Evolutionary conservation across 2,888 invertebrate genomes (phyloP).

Genomic region (Drosophila helvetica): DNA sequence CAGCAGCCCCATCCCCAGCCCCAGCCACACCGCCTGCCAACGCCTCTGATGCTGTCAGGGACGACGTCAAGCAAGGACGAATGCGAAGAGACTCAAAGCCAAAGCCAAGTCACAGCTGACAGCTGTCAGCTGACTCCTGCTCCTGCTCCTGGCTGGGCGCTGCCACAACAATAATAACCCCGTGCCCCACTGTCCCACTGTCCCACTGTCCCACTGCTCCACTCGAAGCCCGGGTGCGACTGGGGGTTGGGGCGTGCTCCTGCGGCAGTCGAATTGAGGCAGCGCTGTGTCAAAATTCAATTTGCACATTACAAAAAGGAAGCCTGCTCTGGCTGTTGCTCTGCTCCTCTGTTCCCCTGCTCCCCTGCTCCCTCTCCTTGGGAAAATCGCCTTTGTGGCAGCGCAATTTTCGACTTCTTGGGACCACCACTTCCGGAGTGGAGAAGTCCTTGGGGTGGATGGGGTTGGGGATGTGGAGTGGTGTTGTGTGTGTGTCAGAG

Average conservation of each 20-base stretch:
- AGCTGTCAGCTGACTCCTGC: slow-evolving; percentile 41
- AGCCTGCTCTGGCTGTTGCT: neutral
- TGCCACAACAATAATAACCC: slow-evolving; percentile 8
- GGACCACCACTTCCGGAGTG: slow-evolving; percentile 29
- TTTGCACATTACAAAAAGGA: slow-evolving; percentile 68
- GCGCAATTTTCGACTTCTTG: slow-evolving; percentile 37
- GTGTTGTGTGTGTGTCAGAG: neutral
- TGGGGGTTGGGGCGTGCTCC: neutral
- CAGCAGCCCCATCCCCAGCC: too few species aligned
- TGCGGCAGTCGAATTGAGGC: slow-evolving; percentile 40
- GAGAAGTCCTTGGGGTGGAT: slow-evolving; percentile 8
- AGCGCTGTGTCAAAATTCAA: slow-evolving; percentile 74
- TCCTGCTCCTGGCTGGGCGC: slow-evolving; percentile 5
- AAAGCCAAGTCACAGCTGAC: slow-evolving; percentile 45
- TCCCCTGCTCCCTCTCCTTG: neutral
- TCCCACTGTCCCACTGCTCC: neutral
- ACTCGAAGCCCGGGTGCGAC: neutral
- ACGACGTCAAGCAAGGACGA: slow-evolving; percentile 12
- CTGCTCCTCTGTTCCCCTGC: neutral
- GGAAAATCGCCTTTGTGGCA: slow-evolving; percentile 23
- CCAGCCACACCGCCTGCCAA: neutral
- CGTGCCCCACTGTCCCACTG: neutral
- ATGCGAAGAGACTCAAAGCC: slow-evolving; percentile 30
- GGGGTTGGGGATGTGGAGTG: neutral
- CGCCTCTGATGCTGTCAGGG: slow-evolving; percentile 16